phyloP scores from a whole-genome alignment of 1,140 invertebrate species.

The Conopomorpha cramerella region DNA sequence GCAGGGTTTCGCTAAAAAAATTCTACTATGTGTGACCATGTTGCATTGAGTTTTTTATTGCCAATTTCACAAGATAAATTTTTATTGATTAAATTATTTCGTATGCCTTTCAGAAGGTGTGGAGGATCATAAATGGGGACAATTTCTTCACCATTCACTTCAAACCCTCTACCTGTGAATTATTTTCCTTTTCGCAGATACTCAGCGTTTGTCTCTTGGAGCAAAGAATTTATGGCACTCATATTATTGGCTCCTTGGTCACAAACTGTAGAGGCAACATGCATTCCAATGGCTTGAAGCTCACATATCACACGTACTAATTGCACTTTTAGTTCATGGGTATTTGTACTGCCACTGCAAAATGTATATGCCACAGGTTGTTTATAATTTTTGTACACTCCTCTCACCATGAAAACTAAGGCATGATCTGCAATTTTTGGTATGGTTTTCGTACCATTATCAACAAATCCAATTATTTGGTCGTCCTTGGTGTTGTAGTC shows the following conservation, averaged over 20 bases:
- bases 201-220: slow-evolving; percentile 7
- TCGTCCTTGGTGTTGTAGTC: slow-evolving; percentile 6
- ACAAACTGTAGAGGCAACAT: slow-evolving; percentile 10
- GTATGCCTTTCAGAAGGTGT: no score
- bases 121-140: no score
- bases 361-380: slow-evolving; percentile 11
- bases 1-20: no score
- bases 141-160: no score
- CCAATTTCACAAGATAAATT: no score
- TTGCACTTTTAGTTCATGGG: slow-evolving; percentile 5
- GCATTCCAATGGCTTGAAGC: slow-evolving; percentile 7
- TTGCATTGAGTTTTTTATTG: no score
- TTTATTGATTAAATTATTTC: no score
- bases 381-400: slow-evolving; percentile 11
- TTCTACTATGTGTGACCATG: no score
- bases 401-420: slow-evolving; percentile 14
- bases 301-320: slow-evolving; percentile 5
- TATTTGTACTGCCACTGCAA: slow-evolving; percentile 7
- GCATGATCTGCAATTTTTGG: slow-evolving; percentile 13
- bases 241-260: slow-evolving; percentile 14
- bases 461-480: slow-evolving; percentile 13
- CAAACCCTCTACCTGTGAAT: no score
- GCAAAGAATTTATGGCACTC: slow-evolving; percentile 9
- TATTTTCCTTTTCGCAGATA: slow-evolving; percentile 6
- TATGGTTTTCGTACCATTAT: slow-evolving; percentile 3